phyloP scores from a whole-genome alignment of 2,113 vertebrate genomes.

The Odocoileus hemionus region DNA sequence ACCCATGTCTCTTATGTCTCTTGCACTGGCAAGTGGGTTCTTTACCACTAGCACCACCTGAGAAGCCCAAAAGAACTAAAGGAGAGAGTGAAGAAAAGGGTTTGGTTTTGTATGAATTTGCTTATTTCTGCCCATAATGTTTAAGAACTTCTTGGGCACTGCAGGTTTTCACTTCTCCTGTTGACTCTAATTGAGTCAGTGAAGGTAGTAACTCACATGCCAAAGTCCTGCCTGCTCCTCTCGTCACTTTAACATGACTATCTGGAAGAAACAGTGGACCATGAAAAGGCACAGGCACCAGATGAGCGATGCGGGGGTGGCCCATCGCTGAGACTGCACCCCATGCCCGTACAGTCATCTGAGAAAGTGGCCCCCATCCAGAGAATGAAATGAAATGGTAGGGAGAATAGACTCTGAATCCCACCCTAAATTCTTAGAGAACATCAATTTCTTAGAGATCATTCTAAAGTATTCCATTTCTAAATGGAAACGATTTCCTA shows the following conservation, averaged over 20 bases:
- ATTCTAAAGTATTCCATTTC: neutral
- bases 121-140: neutral
- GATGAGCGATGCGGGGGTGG: neutral
- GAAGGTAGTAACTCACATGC: neutral
- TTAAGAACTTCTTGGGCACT: neutral
- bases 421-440: neutral
- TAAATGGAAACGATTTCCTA: neutral
- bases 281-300: neutral
- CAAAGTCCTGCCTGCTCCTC: neutral
- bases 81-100: neutral
- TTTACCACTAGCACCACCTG: neutral
- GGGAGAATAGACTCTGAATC: neutral
- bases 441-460: neutral
- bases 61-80: neutral
- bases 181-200: neutral
- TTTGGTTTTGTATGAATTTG: neutral
- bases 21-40: neutral
- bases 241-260: neutral
- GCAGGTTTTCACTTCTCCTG: neutral
- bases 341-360: fast-evolving
- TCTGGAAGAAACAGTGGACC: neutral
- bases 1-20: neutral
- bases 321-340: neutral
- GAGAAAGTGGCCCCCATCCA: neutral
- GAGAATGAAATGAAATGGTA: neutral